Percentiles rank a stretch among this genome's conserved stretches.
These are phyloP conservation scores for Cecidostiba fungosa DNA, from an alignment of 2,888 invertebrate species.

Conservation along the genomic window DNA sequence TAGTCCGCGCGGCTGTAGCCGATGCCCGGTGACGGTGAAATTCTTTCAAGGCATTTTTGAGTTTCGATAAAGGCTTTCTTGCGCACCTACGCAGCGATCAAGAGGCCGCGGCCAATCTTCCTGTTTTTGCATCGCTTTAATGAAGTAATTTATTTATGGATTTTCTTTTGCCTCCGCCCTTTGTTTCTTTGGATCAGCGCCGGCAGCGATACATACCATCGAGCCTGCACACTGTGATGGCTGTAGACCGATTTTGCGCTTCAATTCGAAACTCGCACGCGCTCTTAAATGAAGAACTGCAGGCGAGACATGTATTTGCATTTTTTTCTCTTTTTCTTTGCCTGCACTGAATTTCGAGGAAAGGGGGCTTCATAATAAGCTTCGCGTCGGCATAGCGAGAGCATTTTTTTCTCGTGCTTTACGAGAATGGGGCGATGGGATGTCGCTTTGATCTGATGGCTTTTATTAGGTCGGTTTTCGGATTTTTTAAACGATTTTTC, in stretches of 20 bases:
- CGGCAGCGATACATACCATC: not conserved
- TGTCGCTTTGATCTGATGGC: not conserved
- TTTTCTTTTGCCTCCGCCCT: constrained; percentile 49
- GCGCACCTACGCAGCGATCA: constrained; percentile 33
- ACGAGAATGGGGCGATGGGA: not conserved
- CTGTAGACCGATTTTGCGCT: not conserved
- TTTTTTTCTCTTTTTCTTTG: constrained; percentile 3
- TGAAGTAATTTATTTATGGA: constrained; percentile 62
- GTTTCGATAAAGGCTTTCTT: constrained; percentile 60
- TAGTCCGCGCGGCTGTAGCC: constrained; percentile 2
- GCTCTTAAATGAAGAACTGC: constrained; percentile 42
- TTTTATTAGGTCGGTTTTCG: not conserved
- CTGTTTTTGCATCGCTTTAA: constrained; percentile 36
- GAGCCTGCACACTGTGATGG: not conserved
- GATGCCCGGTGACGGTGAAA: constrained; percentile 42
- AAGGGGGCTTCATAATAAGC: not conserved
- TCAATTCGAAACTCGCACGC: not conserved
- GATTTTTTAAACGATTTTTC: not conserved
- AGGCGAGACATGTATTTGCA: constrained; percentile 31
- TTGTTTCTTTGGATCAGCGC: constrained; percentile 14
- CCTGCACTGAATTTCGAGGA: not conserved
- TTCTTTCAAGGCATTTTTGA: constrained; percentile 58
- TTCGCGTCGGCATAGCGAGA: not conserved
- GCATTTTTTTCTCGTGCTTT: not conserved
- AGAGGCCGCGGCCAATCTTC: constrained; percentile 10